These are phyloP conservation scores for Troides aeacus DNA, from an alignment of 2,888 invertebrate genomes.

Conservation along the genomic window DNA sequence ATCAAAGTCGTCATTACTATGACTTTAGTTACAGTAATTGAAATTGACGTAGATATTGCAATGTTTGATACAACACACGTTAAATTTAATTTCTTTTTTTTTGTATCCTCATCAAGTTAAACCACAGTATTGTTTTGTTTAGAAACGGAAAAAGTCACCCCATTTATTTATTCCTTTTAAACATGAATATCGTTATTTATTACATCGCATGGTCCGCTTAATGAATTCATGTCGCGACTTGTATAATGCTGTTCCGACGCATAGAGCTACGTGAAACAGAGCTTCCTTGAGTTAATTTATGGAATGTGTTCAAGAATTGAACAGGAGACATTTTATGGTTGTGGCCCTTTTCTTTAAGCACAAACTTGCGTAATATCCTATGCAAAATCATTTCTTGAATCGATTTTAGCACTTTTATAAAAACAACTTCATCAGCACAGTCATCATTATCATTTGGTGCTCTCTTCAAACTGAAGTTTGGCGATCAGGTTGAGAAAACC, in stretches of 20 bases:
- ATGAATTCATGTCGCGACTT: constrained; percentile 28
- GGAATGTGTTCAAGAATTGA: neutral
- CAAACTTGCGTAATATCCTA: no score
- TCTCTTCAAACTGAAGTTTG: no score
- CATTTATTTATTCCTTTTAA: constrained; percentile 24
- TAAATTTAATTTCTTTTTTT: constrained; percentile 16
- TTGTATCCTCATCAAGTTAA: constrained; percentile 17
- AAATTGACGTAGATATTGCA: no score
- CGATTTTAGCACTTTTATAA: no score
- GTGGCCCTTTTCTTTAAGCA: no score
- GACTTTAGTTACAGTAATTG: no score
- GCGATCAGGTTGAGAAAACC: no score
- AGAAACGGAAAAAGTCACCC: constrained; percentile 20
- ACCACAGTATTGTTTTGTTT: constrained; percentile 19
- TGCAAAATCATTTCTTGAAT: no score
- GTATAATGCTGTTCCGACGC: constrained; percentile 16
- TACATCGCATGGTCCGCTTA: constrained; percentile 28
- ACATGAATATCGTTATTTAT: constrained; percentile 30
- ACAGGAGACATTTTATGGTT: neutral
- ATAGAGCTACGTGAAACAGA: constrained; percentile 25
- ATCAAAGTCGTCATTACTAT: no score
- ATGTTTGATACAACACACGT: neutral
- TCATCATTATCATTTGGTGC: no score
- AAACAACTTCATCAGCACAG: no score
- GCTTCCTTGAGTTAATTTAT: constrained; percentile 30